These are phyloP conservation scores for Riptortus pedestris DNA, from an alignment of 1,140 invertebrate species.

Conservation along the genomic window DNA sequence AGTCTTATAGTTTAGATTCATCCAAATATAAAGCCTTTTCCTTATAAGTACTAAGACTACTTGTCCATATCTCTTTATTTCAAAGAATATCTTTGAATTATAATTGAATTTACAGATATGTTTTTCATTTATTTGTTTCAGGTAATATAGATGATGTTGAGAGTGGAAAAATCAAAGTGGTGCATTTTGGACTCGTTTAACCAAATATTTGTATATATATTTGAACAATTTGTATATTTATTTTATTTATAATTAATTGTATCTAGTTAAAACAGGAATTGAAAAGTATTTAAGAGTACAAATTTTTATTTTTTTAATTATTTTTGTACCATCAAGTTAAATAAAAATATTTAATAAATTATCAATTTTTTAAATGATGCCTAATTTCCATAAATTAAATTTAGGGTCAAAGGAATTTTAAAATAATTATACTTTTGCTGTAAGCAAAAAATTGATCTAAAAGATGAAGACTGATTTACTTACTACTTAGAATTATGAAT, in stretches of 20 bases:
- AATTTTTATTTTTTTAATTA: conserved; percentile 19
- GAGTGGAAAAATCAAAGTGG: conserved; percentile 32
- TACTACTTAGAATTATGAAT: too few species aligned
- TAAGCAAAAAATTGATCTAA: too few species aligned
- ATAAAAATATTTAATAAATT: not conserved
- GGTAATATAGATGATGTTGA: conserved; percentile 27
- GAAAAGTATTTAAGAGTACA: conserved; percentile 14
- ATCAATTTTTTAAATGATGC: not conserved
- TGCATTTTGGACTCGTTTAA: conserved; percentile 32
- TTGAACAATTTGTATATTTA: conserved; percentile 13
- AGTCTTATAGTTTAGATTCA: too few species aligned
- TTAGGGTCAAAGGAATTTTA: too few species aligned
- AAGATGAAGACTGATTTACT: too few species aligned
- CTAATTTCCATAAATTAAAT: not conserved
- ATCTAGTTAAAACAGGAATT: not conserved
- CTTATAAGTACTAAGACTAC: too few species aligned
- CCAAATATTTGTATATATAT: conserved; percentile 24
- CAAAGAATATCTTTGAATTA: not conserved
- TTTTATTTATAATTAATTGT: not conserved
- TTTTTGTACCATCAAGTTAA: conserved; percentile 8
- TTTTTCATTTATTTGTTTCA: not conserved
- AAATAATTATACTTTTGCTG: too few species aligned
- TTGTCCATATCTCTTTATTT: conserved; percentile 2
- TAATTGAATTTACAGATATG: not conserved
- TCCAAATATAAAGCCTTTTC: too few species aligned